A percentile compares a stretch with the other conserved stretches of the same genome.
Conservation (phyloP, 2,113 vertebrate genomes). For the Platysteira castanea region DNA sequence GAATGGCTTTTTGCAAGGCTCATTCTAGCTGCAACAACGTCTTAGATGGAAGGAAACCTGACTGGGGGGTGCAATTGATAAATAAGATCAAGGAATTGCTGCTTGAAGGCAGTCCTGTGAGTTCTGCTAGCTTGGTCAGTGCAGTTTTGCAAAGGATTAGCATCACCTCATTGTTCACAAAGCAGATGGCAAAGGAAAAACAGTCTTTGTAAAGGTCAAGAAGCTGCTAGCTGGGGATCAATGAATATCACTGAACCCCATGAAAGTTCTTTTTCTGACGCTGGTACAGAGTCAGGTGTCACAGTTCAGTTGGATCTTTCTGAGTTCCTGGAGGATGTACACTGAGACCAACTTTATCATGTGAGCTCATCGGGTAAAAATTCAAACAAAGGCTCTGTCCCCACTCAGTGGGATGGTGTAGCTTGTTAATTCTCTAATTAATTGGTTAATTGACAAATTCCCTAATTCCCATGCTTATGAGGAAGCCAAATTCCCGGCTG, state of each 20-base stretch:
- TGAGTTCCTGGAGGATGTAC: background rate
- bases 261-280: background rate
- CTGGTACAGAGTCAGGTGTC: background rate
- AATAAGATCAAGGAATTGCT: background rate
- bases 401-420: background rate
- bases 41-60: background rate
- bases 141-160: background rate
- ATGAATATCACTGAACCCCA: background rate
- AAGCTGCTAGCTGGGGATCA: background rate
- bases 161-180: background rate
- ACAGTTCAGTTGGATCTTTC: background rate
- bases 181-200: background rate
- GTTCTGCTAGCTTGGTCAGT: background rate
- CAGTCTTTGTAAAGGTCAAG: background rate
- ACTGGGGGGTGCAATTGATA: background rate
- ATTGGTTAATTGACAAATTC: background rate
- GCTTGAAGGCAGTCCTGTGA: background rate
- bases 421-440: background rate
- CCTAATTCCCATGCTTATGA: background rate
- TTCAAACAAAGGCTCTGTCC: background rate
- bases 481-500: background rate
- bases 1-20: background rate
- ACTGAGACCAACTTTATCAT: background rate
- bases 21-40: background rate
- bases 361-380: background rate